Evolutionary conservation across 2,113 vertebrate species (phyloP).

Genomic region (Erythrolamprus reginae): DNA sequence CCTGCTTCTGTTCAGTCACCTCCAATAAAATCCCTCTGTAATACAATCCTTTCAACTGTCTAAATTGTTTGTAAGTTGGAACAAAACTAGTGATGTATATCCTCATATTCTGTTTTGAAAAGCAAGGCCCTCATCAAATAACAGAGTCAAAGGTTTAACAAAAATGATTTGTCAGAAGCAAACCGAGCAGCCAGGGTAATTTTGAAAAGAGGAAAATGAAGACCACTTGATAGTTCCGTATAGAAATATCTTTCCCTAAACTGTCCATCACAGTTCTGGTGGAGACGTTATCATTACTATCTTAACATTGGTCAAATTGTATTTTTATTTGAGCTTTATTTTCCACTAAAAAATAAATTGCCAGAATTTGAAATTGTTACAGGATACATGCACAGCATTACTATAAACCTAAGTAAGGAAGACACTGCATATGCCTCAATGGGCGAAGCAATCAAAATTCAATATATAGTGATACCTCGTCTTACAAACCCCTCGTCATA

Average conservation of each 20-base stretch:
- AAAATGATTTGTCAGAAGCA: not conserved
- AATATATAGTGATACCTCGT: too few relatives aligned
- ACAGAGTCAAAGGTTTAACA: not conserved
- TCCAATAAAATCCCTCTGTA: not conserved
- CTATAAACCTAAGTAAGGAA: not conserved
- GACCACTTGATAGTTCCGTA: not conserved
- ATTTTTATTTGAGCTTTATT: not conserved
- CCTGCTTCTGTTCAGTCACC: not conserved
- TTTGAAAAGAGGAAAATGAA: not conserved
- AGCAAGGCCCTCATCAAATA: not conserved
- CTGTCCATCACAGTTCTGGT: not conserved
- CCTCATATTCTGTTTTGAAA: not conserved
- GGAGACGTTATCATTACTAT: not conserved
- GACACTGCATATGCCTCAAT: not conserved
- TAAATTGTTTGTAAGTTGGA: not conserved
- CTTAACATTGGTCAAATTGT: not conserved
- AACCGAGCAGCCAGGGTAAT: not conserved
- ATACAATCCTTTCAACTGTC: not conserved
- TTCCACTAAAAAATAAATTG: not conserved
- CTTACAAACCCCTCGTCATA: too few relatives aligned
- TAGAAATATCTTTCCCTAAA: not conserved
- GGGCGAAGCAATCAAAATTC: too few relatives aligned
- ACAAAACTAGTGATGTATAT: not conserved
- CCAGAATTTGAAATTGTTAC: not conserved
- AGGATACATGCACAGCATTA: not conserved